Conservation (phyloP, 2,113 vertebrate genomes). For the Athene noctua region DNA sequence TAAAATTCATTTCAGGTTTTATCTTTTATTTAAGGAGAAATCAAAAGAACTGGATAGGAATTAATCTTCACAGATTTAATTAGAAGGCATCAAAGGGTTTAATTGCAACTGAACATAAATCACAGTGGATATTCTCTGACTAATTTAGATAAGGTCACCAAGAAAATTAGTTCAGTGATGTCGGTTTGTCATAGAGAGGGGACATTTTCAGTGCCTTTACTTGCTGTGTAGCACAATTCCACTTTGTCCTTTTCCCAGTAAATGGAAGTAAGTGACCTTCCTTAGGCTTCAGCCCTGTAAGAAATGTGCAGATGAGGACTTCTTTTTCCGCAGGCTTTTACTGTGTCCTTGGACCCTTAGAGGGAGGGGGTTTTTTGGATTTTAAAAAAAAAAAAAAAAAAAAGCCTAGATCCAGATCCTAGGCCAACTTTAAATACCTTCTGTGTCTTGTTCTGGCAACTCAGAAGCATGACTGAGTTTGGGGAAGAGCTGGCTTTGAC, state of each 20-base stretch:
- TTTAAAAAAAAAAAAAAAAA: not conserved
- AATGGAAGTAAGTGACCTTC: not conserved
- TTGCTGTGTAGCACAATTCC: not conserved
- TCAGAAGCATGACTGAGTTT: not conserved
- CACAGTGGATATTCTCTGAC: slow-evolving; percentile 72
- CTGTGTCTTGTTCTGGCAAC: not conserved
- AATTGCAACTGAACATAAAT: slow-evolving; percentile 75
- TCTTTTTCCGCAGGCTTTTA: not conserved
- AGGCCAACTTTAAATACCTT: not conserved
- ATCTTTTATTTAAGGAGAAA: slow-evolving; percentile 74
- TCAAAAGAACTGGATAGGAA: slow-evolving; percentile 64
- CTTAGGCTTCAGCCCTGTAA: not conserved
- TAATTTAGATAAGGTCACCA: slow-evolving; percentile 80
- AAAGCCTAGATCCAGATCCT: not conserved
- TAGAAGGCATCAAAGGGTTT: slow-evolving; percentile 76
- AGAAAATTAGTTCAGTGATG: slow-evolving; percentile 72
- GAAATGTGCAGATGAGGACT: not conserved
- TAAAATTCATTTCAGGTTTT: slow-evolving; percentile 67
- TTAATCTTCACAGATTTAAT: slow-evolving; percentile 78
- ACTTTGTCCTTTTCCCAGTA: slow-evolving; percentile 22
- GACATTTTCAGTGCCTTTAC: slow-evolving; percentile 8
- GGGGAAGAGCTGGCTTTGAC: not conserved
- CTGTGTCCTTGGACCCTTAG: not conserved
- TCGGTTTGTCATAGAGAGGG: slow-evolving; percentile 53
- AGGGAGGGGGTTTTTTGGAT: not conserved